Evolutionary conservation across 2,888 invertebrate genomes (phyloP), one percentile per base, ranked within the genome.

Genomic region (Phalera bucephala): DNA sequence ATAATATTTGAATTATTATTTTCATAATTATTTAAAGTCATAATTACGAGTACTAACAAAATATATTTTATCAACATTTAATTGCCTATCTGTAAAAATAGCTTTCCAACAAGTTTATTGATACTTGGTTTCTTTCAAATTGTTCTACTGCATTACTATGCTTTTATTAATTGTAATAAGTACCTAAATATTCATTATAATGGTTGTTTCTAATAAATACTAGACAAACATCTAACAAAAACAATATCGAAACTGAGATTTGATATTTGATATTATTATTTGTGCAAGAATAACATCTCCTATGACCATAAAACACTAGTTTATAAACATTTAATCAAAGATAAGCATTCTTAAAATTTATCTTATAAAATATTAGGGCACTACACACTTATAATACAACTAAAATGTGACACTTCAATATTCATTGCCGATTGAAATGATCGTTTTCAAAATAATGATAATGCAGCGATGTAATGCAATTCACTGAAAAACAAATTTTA

Each of bases 21-120:
- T 56, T 52, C 47, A 57, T 47, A n/a, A n/a, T n/a, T n/a, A 52
- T 53, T 49, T 54, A 56, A 57, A 65, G 57, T 47, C 57, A 55
- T 55, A 55, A n/a, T 49, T 57, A 70, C 45, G 51, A 56, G 48
- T 55, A 51, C 47, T 48, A 64, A 55, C 58, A 47, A 46, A 46
- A 52, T 55, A 57, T 43, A 51, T 40, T 61, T 67, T 59, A 57
- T 53, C 50, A 68, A 63, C 55, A 57, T 61, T 49, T 60, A 63
- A 52, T 25, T 59, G 55, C 49, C 44, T 55, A 52, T 60, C 48
- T 64, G 62, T 69, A 65, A 65, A 69, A 70, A 64, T 61, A 65
- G 55, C 43, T 63, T 54, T 53, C 48, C 54, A 67, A 66, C 72
- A 67, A 65, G 64, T 58, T 58, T 64, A 60, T 57, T 41, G n/a